A percentile compares a stretch with the other conserved stretches of the same genome.
Conservation (phyloP, 2,797 vertebrate species). For the Myotis myotis region DNA sequence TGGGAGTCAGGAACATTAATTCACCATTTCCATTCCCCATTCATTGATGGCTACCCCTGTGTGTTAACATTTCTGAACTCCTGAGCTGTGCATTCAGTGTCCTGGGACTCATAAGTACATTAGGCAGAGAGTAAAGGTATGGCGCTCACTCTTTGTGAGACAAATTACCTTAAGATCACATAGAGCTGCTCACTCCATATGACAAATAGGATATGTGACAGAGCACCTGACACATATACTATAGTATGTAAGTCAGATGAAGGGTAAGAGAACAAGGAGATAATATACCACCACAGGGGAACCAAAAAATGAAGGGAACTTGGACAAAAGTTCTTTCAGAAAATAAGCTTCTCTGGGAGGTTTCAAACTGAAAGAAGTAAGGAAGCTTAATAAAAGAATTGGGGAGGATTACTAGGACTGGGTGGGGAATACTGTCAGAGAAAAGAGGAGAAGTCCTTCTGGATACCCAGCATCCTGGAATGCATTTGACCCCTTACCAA, state of each 20-base stretch:
- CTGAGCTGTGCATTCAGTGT: neutral
- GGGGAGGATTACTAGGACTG: neutral
- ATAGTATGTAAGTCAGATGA: neutral
- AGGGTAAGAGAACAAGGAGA: neutral
- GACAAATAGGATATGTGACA: neutral
- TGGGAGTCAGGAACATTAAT: neutral
- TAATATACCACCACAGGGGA: neutral
- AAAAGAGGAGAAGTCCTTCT: conserved; percentile 34
- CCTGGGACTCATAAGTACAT: neutral
- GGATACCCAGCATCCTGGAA: neutral
- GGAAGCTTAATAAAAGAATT: neutral
- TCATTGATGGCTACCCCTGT: neutral
- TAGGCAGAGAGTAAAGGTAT: neutral
- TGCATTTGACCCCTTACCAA: neutral
- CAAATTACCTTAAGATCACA: neutral
- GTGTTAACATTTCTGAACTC: neutral
- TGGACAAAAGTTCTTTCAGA: neutral
- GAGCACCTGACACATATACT: neutral
- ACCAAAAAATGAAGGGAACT: neutral
- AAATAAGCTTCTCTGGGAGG: neutral
- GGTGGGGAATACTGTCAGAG: neutral
- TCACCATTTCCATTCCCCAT: neutral
- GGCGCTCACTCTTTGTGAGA: neutral
- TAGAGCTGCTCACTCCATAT: neutral
- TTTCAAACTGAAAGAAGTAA: conserved; percentile 27